Evolutionary conservation across 2,888 invertebrate species (phyloP), one percentile per base, ranked within the genome.

Genomic region (Bruchidius siliquastri): DNA sequence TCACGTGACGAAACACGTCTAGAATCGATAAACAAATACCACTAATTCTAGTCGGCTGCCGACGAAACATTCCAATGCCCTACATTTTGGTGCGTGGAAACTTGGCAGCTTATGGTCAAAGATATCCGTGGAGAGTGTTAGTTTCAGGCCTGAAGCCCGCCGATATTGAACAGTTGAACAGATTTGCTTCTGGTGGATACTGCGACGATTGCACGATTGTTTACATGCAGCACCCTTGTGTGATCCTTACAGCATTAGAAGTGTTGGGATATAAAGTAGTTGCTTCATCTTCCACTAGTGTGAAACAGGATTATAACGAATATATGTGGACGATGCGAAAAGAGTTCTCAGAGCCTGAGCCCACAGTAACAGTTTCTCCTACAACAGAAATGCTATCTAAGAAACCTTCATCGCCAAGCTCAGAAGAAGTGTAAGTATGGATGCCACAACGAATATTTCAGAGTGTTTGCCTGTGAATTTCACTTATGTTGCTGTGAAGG

Each of bases 261-360:
- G 94, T 95, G 75, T 89, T 96, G 80, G 95, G 95, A 71, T 96
- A 95, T 87, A 93, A 94, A 87, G 95, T 96, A 73, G 94, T 96
- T 71, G 94, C 95, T 74, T 95, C 95, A 20, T 94, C 95, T 77
- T 94, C 94, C 73, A 94, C 94, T 72, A 92, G 94, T 76, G 93
- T 95, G 22, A 94, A 94, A 86, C 94, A 94, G 87, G 94, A 95
- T 85, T 94, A 94, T 84, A 94, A 94, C 89, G 95, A 96, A 85
- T 95, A 95, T 82, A 95, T 95, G 93, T 96, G 96, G 96, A 96
- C 96, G 87, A 94, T 96, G 94, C 92, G 95, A 88, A 94, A 94
- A 86, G 95, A 95, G 81, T 95, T 95, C 85, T 89, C 91, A 68
- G 94, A 94, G 82, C 95, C 94, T 73, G 95, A 96, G 85, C 95